Evolutionary conservation across 2,113 vertebrate species (phyloP).

Genomic region (Pachypanchax playfairii): DNA sequence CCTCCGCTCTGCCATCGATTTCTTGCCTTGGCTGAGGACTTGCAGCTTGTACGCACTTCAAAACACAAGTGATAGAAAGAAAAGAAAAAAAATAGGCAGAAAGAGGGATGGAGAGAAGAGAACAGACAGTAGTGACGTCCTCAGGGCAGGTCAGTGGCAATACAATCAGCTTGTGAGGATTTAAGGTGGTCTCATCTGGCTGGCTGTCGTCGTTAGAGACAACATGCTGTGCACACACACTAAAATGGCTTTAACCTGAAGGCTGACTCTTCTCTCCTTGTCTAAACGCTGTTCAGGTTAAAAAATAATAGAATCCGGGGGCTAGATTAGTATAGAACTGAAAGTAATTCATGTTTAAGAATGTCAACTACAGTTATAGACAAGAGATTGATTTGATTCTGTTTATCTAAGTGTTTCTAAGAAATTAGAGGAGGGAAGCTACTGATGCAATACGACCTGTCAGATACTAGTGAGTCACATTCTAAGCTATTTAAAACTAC

Average conservation of each 20-base stretch:
- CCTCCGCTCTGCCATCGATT: conserved; percentile 56
- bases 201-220: conserved; percentile 5
- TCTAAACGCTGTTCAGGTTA: conserved; percentile 25
- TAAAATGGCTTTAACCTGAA: conserved; percentile 11
- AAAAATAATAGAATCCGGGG: conserved; percentile 27
- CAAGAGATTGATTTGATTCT: conserved; percentile 13
- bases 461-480: conserved; percentile 44
- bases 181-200: conserved; percentile 50
- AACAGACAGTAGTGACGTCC: conserved; percentile 29
- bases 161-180: conserved; percentile 47
- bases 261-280: conserved; percentile 7
- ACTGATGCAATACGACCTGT: conserved; percentile 43
- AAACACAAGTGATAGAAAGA: conserved; percentile 28
- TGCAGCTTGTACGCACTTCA: conserved; percentile 48
- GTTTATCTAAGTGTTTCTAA: conserved; percentile 21
- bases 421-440: conserved; percentile 26
- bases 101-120: not conserved
- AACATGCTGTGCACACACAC: conserved; percentile 4
- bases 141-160: conserved; percentile 37
- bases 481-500: conserved; percentile 40
- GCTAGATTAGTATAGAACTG: conserved; percentile 10
- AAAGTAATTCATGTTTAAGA: conserved; percentile 8
- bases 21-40: conserved; percentile 53
- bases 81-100: not conserved
- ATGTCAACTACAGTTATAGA: conserved; percentile 15